Conservation (phyloP, 2,797 vertebrate species). For the Spatula clypeata region DNA sequence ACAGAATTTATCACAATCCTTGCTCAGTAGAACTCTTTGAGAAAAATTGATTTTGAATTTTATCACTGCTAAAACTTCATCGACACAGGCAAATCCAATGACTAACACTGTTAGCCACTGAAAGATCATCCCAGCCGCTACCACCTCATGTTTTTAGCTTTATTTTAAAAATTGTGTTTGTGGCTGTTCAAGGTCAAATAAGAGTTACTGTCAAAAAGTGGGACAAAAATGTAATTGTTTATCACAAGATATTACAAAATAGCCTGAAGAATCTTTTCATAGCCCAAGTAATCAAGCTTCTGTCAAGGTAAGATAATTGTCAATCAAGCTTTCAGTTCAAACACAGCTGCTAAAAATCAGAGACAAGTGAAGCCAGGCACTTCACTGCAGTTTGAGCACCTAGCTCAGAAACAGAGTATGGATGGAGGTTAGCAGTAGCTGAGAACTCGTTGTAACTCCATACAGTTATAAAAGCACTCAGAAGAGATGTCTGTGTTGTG, state of each 20-base stretch:
- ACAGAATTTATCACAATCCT: not conserved
- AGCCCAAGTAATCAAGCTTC: constrained; percentile 37
- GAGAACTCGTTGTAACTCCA: not conserved
- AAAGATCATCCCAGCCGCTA: not conserved
- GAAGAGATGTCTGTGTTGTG: not conserved
- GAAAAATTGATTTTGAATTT: constrained; percentile 38
- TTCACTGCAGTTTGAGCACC: not conserved
- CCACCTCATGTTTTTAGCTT: not conserved
- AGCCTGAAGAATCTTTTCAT: not conserved
- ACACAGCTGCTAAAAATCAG: constrained; percentile 38
- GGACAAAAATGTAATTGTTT: not conserved
- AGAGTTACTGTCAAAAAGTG: not conserved
- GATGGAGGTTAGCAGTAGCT: not conserved
- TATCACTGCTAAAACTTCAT: not conserved
- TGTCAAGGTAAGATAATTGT: constrained; percentile 32
- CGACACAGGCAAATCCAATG: not conserved
- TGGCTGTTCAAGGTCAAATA: not conserved
- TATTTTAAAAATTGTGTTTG: not conserved
- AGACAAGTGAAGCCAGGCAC: not conserved
- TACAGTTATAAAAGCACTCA: not conserved
- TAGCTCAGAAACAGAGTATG: not conserved
- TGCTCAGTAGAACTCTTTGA: not conserved
- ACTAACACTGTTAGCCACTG: not conserved
- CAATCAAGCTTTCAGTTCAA: constrained; percentile 39
- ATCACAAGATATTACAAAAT: not conserved